Conservation (phyloP, 2,113 vertebrate species). For the Neogobius melanostomus region DNA sequence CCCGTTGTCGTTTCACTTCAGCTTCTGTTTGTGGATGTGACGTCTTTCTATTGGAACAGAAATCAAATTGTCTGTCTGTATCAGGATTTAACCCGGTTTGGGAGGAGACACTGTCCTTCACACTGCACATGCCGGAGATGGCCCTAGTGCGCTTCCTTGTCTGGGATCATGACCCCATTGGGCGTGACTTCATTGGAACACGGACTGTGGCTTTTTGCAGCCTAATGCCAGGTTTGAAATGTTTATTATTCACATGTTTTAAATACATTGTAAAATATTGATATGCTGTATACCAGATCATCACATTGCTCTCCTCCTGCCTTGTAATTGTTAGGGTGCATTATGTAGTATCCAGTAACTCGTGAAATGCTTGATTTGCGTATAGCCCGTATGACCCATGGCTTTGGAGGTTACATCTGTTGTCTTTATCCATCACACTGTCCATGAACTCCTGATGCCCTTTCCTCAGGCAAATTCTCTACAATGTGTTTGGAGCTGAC, state of each 20-base stretch:
- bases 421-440: constrained; percentile 21
- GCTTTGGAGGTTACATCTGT: constrained; percentile 23
- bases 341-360: constrained; percentile 29
- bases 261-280: too few species aligned
- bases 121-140: constrained; percentile 94
- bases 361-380: constrained; percentile 30
- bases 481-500: constrained; percentile 19
- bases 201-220: constrained; percentile 95
- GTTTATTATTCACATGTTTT: background rate
- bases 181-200: constrained; percentile 95
- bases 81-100: constrained; percentile 97
- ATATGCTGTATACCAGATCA: background rate
- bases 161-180: constrained; percentile 98
- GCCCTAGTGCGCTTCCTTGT: constrained; percentile 94
- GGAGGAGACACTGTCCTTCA: constrained; percentile 97
- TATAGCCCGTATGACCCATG: constrained; percentile 9
- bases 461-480: constrained; percentile 18
- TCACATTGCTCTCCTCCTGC: background rate
- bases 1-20: constrained; percentile 8
- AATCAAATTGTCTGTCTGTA: background rate
- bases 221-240: constrained; percentile 88
- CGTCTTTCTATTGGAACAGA: background rate
- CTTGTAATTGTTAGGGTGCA: constrained; percentile 9
- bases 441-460: constrained; percentile 34
- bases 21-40: background rate